A percentile compares a stretch with the other conserved stretches of the same genome.
These are phyloP conservation scores for Sphaerophoria rueppellii DNA, from an alignment of 2,888 invertebrate genomes.

Conservation along the genomic window DNA sequence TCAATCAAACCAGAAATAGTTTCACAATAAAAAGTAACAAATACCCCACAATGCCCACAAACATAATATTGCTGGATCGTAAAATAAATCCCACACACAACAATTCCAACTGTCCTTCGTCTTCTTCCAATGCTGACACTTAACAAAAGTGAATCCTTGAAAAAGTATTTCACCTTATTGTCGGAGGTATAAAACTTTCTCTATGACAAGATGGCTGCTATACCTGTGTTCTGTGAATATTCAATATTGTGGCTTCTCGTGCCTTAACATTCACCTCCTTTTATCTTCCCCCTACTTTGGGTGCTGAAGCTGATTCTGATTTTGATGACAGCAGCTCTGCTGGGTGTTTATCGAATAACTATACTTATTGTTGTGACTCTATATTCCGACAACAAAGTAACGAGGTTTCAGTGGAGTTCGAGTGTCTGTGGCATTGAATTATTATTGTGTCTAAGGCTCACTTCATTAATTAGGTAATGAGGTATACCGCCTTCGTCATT, in stretches of 20 bases:
- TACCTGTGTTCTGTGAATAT: neutral
- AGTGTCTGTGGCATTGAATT: constrained; percentile 15
- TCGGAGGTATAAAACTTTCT: constrained; percentile 8
- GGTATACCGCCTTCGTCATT: constrained; percentile 45
- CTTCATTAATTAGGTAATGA: constrained; percentile 52
- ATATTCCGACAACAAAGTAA: neutral
- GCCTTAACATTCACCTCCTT: neutral
- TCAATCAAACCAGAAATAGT: constrained; percentile 41
- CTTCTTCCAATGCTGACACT: neutral
- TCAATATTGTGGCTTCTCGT: neutral
- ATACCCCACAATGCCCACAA: neutral
- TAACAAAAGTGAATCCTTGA: constrained; percentile 11
- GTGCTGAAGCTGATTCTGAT: constrained; percentile 4
- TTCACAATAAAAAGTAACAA: constrained; percentile 23
- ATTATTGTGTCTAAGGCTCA: neutral
- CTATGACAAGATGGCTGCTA: neutral
- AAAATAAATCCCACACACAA: neutral
- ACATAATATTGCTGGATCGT: neutral
- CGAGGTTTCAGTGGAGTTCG: neutral
- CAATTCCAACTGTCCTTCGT: constrained; percentile 2
- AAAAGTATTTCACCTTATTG: constrained; percentile 28
- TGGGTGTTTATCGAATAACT: constrained; percentile 19
- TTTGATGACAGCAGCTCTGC: constrained; percentile 27
- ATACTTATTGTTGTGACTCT: neutral
- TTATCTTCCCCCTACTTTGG: neutral